phyloP scores from a whole-genome alignment of 2,113 vertebrate species.

The Passer domesticus region DNA sequence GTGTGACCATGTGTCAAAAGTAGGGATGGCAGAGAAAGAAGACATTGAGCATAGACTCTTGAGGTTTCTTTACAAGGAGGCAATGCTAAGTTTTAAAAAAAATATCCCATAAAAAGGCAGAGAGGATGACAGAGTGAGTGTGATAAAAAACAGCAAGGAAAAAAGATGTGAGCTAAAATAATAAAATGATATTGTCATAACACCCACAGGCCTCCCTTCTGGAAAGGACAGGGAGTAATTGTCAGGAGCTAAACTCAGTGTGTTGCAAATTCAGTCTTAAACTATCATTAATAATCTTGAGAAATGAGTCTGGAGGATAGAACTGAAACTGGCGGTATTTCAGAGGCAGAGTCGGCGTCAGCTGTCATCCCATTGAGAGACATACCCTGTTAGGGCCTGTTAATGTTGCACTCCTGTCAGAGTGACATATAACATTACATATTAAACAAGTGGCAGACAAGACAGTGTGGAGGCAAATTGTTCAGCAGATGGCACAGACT shows the following conservation, averaged over 20 bases:
- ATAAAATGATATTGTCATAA: slow-evolving; percentile 39
- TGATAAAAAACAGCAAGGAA: background rate
- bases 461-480: slow-evolving; percentile 26
- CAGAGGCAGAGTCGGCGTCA: slow-evolving; percentile 19
- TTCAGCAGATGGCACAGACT: slow-evolving; percentile 57
- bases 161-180: background rate
- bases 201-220: slow-evolving; percentile 28
- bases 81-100: background rate
- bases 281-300: slow-evolving; percentile 54
- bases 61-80: background rate
- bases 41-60: background rate
- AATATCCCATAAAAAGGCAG: background rate
- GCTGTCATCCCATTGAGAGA: slow-evolving; percentile 27
- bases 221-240: slow-evolving; percentile 8
- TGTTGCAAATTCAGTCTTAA: slow-evolving; percentile 40
- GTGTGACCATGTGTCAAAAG: fast-evolving
- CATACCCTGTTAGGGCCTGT: slow-evolving; percentile 36
- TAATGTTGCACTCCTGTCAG: slow-evolving; percentile 58
- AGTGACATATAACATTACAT: slow-evolving; percentile 12
- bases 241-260: slow-evolving; percentile 13
- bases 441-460: slow-evolving; percentile 35
- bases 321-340: slow-evolving; percentile 33
- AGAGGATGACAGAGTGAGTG: background rate
- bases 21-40: background rate
- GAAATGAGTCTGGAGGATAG: slow-evolving; percentile 36